These are phyloP conservation scores for Macquaria australasica DNA, from an alignment of 2,113 vertebrate species.

Conservation along the genomic window DNA sequence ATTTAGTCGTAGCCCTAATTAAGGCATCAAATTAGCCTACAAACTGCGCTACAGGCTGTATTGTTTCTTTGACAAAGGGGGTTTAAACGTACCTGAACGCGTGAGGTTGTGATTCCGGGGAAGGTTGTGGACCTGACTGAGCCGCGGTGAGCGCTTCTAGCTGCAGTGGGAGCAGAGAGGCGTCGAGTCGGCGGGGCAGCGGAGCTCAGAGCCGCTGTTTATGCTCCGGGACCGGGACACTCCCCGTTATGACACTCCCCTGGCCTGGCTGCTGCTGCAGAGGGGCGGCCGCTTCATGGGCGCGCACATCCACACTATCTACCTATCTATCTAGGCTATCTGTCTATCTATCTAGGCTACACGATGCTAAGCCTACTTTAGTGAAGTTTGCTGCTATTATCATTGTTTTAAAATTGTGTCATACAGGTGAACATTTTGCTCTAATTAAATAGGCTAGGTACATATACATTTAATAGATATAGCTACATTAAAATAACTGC, in stretches of 20 bases:
- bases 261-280: conserved; percentile 24
- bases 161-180: conserved; percentile 52
- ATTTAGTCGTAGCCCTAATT: neutral
- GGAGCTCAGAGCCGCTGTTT: conserved; percentile 57
- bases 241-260: conserved; percentile 72
- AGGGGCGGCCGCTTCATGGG: neutral
- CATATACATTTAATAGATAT: neutral
- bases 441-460: neutral
- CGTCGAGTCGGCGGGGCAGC: conserved; percentile 49
- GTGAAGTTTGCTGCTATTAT: neutral
- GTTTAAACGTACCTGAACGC: conserved; percentile 56
- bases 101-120: conserved; percentile 6
- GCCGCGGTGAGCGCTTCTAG: conserved; percentile 40
- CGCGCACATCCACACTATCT: conserved; percentile 7
- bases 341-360: conserved; percentile 1
- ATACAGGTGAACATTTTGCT: neutral
- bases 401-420: no score
- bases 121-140: conserved; percentile 25
- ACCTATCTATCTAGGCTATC: conserved; percentile 1
- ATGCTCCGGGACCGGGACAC: conserved; percentile 57
- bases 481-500: neutral
- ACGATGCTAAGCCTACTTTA: no score
- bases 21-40: neutral
- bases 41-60: conserved; percentile 28
- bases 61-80: no score